Evolutionary conservation across 2,888 invertebrate genomes (phyloP), one percentile per base, ranked within the genome.

Genomic region (Pimpla rufipes): DNA sequence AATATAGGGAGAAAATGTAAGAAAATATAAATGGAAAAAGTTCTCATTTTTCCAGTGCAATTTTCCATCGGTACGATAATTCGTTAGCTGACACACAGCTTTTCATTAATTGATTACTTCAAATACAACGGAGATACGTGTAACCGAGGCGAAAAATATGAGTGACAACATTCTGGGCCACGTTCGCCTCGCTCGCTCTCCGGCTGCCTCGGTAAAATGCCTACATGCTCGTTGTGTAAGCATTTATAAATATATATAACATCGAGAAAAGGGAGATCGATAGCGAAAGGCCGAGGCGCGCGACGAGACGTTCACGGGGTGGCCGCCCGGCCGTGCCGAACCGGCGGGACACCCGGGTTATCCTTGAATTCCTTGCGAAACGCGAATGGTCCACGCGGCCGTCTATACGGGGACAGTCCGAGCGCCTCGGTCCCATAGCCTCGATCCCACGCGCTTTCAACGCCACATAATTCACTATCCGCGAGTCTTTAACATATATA

Each of bases 321-420:
- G 37, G 50, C 78, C 42, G 78, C 78, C 77, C 79, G 82, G n/a
- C 62, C 37, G 75, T 87, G 76, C 81, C 78, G 55, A 52, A 70
- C 70, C 76, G 29, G 79, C 67, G 67, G 29, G 76, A 29, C 78
- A 67, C 81, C 75, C 62, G 76, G 64, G 85, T 86, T 84, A 87
- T 89, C 90, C 90, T 90, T 89, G 89, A 89, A 86, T 88, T 85
- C 85, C 87, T 90, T 89, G 89, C 90, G 89, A 90, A 90, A 90
- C 83, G 78, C 74, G 67, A 77, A 37, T 40, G 68, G 71, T 64
- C 42, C 70, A 50, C 37, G 11, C 29, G 29, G 21, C 29, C 42
- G 21, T n/a, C 66, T 40, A 29, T 6, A 4, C 55, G 13, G 47
- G 23, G 55, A 23, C 55, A 23, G 13, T 23, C 23, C 23, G 23